Evolutionary conservation across 2,113 vertebrate species (phyloP), one percentile per base, ranked within the genome.

Genomic region (Cavia porcellus): DNA sequence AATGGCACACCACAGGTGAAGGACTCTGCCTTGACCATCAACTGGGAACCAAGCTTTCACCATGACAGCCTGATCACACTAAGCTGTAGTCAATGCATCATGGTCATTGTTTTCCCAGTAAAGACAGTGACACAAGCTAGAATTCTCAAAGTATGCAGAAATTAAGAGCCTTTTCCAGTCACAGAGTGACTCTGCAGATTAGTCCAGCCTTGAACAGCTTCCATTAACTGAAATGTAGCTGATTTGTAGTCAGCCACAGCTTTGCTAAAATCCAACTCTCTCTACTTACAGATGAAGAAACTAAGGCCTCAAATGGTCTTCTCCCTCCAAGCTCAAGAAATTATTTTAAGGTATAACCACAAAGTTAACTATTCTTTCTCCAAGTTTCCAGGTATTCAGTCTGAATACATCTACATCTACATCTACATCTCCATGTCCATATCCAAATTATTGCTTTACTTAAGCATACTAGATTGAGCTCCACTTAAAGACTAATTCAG

Each of bases 291-390:
- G 75, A 42, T 28, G 47, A 90, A 25, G 28, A 94, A 84, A 42
- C 55, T 5, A 9, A 74, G 25, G 9, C 80, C 47, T 80, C 57
- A 35, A 66, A 92, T 0, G 9, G 45, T 20, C 35, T 92, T 89
- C 38, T 80, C 32, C 50, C 30, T 64, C 17, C 55, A 32, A 88
- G 10, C 6, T 88, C 42, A 93, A 50, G 75, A 94, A 84, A 75
- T 42, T 89, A 85, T 89, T 93, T 62, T 93, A 74, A 93, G 45
- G n/a, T 12, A 50, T 42, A 95, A 50, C 15, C n/a, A 85, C 30
- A 82, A 12, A 74, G 14, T 70, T 87, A 72, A 57, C 22, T 61
- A 38, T 0, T 3, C 15, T 52, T 14, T n/a, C 57, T 38, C 32
- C 28, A 47, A 15, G n/a, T 84, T 91, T 96, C 22, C 75, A 87